Conservation (phyloP, 2,797 vertebrate genomes). For the Rhinophrynus dorsalis region DNA sequence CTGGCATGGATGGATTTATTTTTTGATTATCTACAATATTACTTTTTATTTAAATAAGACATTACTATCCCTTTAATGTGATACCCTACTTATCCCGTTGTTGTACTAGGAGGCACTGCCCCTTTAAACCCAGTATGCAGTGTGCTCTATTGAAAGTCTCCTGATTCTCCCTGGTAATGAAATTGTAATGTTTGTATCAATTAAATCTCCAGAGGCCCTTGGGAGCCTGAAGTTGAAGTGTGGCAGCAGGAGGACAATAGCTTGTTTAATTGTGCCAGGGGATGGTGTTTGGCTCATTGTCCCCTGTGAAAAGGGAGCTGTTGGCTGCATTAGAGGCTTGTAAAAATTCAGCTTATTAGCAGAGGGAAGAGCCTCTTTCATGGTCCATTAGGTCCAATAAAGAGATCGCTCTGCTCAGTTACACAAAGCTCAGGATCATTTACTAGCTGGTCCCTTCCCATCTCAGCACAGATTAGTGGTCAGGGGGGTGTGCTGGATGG, state of each 20-base stretch:
- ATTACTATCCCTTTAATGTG: too few relatives aligned
- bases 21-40: too few relatives aligned
- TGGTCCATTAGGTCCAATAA: slow-evolving; percentile 28
- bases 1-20: too few relatives aligned
- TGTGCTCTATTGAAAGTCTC: too few relatives aligned
- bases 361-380: slow-evolving; percentile 26
- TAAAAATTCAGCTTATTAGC: slow-evolving; percentile 4
- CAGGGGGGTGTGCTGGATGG: slow-evolving; percentile 7
- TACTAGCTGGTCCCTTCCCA: neutral
- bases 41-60: too few relatives aligned
- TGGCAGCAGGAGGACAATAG: slow-evolving; percentile 27
- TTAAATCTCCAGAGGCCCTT: neutral
- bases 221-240: neutral
- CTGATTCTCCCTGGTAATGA: too few relatives aligned
- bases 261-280: neutral
- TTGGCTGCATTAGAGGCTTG: slow-evolving; percentile 7
- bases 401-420: slow-evolving; percentile 11
- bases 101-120: too few relatives aligned
- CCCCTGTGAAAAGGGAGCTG: slow-evolving; percentile 5
- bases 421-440: slow-evolving; percentile 1
- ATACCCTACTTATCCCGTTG: too few relatives aligned
- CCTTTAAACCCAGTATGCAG: too few relatives aligned
- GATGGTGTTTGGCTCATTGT: neutral
- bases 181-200: neutral
- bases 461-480: slow-evolving; percentile 10